Conservation (phyloP, 2,113 vertebrate species). For the Calonectris borealis region DNA sequence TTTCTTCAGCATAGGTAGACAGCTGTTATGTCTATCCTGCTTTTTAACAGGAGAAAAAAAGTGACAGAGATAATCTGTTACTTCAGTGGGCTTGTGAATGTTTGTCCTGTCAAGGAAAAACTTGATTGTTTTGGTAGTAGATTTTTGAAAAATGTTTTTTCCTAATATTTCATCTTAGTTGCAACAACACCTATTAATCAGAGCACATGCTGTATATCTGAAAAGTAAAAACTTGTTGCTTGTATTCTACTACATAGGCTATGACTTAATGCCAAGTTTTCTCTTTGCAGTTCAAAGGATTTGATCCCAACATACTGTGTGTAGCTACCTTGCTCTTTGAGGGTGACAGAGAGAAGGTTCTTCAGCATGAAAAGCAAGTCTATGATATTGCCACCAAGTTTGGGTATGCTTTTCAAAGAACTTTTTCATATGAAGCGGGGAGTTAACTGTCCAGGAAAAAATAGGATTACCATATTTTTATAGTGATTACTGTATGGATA, state of each 20-base stretch:
- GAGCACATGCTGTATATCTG: background rate
- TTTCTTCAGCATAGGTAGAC: background rate
- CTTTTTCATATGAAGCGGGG: background rate
- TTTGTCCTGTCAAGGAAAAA: background rate
- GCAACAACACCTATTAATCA: background rate
- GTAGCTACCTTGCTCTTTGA: slow-evolving; percentile 97
- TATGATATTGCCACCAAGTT: slow-evolving; percentile 98
- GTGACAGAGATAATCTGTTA: background rate
- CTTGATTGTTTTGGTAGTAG: background rate
- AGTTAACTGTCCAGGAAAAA: background rate
- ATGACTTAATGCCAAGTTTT: background rate
- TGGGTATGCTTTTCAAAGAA: slow-evolving; percentile 81
- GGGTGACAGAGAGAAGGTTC: slow-evolving; percentile 92
- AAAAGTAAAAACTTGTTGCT: background rate
- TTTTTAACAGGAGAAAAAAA: background rate
- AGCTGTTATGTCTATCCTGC: background rate
- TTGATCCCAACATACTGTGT: slow-evolving; percentile 89
- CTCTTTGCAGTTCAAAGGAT: slow-evolving; percentile 93
- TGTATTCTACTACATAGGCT: background rate
- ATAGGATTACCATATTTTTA: background rate
- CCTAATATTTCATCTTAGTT: background rate
- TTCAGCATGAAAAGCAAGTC: slow-evolving; percentile 98
- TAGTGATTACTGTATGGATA: background rate
- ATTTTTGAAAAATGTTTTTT: background rate
- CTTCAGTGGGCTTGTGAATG: background rate